Base-by-base conservation (phyloP, 2,888 invertebrate species). In the Rotaria socialis region DNA sequence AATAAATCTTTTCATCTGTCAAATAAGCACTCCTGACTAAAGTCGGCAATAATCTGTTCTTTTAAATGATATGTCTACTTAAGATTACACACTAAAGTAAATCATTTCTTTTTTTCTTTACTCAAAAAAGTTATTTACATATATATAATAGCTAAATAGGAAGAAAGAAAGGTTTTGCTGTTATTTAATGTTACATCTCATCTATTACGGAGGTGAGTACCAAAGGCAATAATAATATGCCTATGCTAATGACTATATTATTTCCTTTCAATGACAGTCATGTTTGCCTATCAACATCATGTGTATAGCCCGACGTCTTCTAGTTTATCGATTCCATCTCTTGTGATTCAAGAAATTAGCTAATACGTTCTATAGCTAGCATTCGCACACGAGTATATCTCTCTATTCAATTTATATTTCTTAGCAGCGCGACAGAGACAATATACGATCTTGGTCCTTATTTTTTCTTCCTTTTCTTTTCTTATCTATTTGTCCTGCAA, bases 221-320 rank as follows among this genome's bases (percentile, higher is more conserved):
- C 35, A 67, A 67, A 67, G 67, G 35, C 67, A 67, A 67, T 35
- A 67, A 41, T 35, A 67, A 27, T 24, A 27, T 58, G 58, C n/a
- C 58, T 58, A 10, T 58, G 58, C n/a, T 6, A 58, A 58, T n/a
- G n/a, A 58, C 10, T 58, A 24, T 58, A 58, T 67, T 16, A 27
- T 67, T 35, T 67, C 35, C 35, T 67, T 67, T 35, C 35, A 35
- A 35, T 19, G 19, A 16, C 35, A 67, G 35, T 67, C 67, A 67
- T 67, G 67, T 67, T 67, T 67, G 67, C 35, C 35, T 67, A 67
- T 67, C 67, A 60, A 27, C 60, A 67, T 60, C 58, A 16, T 52
- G 52, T 52, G 14, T 19, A 67, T 67, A 67, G 67, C 41, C 35
- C 35, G 35, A 8, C 2, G 35, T 27, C 67, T 35, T 67, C 67